Base-by-base conservation (phyloP, 2,797 vertebrate genomes). In the Acrocephalus scirpaceus region DNA sequence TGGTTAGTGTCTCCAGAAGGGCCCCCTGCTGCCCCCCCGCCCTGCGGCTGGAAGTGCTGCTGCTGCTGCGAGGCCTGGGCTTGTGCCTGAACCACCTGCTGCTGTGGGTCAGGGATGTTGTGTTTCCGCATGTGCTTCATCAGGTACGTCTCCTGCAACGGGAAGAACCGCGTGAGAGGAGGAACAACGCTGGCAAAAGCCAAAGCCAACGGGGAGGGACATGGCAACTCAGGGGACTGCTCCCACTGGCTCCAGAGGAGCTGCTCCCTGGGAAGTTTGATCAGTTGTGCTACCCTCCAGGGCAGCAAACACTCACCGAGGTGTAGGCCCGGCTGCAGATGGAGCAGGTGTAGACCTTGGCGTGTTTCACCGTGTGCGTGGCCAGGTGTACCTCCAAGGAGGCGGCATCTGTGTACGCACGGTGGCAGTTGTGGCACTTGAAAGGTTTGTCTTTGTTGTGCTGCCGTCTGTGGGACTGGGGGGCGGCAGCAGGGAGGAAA, bases 101-200 rank as follows among this genome's bases (percentile, higher is more conserved):
- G 98, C 95, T 98, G 97, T 17, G 98, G 98, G 95, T 99, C 99
- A 83, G 99, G 99, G 97, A 98, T 98, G 97, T 99, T 99, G 98
- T 99, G 99, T 99, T 99, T 99, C 97, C 99, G 98, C 99, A 99
- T 99, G 97, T 99, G 99, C 98, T 99, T 99, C 98, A 99, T 99
- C 98, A 99, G 98, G 98, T 99, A 99, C 1, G 99, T 99, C 98
- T 99, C 99, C 99, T 99, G 97, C 85, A 95, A 74, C 3, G 0
- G 44, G 48, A 81, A 87, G 44, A 85, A 86, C 0, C 1, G 10
- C 0, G 3, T 69, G 38, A 95, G 61, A 42, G 57, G 13, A 88
- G 51, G 72, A 42, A 57, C 0, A 3, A 16, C 0, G 0, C 23
- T 23, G 1, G 2, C 32, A 21, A 70, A 54, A 71, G 23, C n/a